Evolutionary conservation across 2,113 vertebrate species (phyloP).

Genomic region (Danio rerio): GRCz12tu NC_133178.1:35479501-35480000

Average conservation of each 20-base stretch:
- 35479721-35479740: conserved; percentile 71
- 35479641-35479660: too few relatives aligned
- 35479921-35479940: neutral
- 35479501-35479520: too few relatives aligned
- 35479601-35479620: too few relatives aligned
- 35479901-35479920: neutral
- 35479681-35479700: neutral
- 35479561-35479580: too few relatives aligned
- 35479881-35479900: neutral
- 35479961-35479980: conserved; percentile 64
- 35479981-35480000: conserved; percentile 90
- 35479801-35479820: conserved; percentile 94
- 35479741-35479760: conserved; percentile 90
- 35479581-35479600: too few relatives aligned
- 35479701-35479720: conserved; percentile 18
- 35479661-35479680: neutral
- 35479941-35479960: neutral
- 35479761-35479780: conserved; percentile 90
- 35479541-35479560: too few relatives aligned
- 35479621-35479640: too few relatives aligned
- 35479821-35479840: conserved; percentile 91
- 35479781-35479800: conserved; percentile 91
- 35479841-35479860: conserved; percentile 85
- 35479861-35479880: conserved; percentile 80
- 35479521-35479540: too few relatives aligned